phyloP scores from a whole-genome alignment of 2,113 vertebrate species.

The Chamaetylas fuelleborni region DNA sequence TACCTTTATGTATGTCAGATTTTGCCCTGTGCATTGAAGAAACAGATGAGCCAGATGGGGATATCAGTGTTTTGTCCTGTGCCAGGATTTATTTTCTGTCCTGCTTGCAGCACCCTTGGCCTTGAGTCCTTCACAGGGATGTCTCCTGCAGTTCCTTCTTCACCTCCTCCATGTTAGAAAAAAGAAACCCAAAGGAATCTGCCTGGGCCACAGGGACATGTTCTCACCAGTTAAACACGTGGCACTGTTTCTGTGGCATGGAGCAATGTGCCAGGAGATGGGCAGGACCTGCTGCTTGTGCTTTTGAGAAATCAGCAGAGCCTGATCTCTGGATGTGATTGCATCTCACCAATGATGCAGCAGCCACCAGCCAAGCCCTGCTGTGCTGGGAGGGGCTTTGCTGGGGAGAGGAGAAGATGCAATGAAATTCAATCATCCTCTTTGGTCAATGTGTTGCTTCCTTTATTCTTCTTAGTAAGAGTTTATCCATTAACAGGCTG shows the following conservation, averaged over 20 bases:
- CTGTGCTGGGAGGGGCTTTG: constrained; percentile 48
- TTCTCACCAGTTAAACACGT: constrained; percentile 81
- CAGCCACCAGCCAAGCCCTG: constrained; percentile 29
- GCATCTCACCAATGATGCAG: constrained; percentile 87
- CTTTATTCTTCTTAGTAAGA: not conserved
- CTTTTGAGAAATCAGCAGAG: constrained; percentile 92
- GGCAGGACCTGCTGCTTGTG: constrained; percentile 82
- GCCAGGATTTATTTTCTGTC: not conserved
- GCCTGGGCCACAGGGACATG: constrained; percentile 59
- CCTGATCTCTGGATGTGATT: constrained; percentile 83
- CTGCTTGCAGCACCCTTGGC: constrained; percentile 43
- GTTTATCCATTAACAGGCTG: not conserved
- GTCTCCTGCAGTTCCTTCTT: constrained; percentile 3
- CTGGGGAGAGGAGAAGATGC: not conserved
- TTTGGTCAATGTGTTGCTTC: not conserved
- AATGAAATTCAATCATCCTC: constrained; percentile 34
- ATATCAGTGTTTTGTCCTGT: not conserved
- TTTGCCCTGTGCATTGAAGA: not conserved
- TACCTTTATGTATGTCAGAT: not conserved
- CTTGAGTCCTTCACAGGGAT: not conserved
- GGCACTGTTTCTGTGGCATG: constrained; percentile 77
- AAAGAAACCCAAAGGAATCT: not conserved
- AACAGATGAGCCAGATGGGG: not conserved
- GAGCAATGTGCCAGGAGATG: constrained; percentile 83
- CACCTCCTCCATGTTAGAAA: not conserved